These are phyloP conservation scores for Sandelia bainsii DNA, from an alignment of 2,797 vertebrate species.

Conservation along the genomic window DNA sequence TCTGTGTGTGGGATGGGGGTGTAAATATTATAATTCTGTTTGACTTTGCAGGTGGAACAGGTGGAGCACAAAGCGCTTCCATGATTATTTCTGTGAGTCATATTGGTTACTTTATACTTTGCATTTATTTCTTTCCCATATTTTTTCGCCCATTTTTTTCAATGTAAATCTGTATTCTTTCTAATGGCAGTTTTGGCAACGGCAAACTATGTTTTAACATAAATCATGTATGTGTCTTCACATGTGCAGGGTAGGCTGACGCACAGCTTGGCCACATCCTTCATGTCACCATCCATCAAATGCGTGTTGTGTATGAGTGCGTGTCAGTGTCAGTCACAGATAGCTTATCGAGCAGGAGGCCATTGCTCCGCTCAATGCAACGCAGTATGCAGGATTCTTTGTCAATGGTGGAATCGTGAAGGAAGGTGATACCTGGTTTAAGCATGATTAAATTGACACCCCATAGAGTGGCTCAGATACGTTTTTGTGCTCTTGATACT, in stretches of 20 bases:
- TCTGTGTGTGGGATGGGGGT: neutral
- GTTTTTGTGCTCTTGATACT: constrained; percentile 79
- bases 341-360: constrained; percentile 67
- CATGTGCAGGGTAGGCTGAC: neutral
- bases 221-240: neutral
- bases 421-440: constrained; percentile 84
- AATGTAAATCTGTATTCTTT: neutral
- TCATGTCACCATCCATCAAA: constrained; percentile 10
- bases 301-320: constrained; percentile 38
- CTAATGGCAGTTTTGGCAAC: neutral
- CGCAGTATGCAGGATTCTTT: constrained; percentile 75
- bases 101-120: neutral
- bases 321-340: constrained; percentile 66
- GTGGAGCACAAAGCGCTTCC: constrained; percentile 25
- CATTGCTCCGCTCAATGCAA: constrained; percentile 51
- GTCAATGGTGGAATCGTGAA: constrained; percentile 80
- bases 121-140: neutral
- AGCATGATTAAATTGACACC: constrained; percentile 87
- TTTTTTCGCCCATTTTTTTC: neutral
- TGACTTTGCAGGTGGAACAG: constrained; percentile 28
- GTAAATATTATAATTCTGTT: constrained; percentile 70
- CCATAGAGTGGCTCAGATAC: constrained; percentile 84
- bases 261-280: neutral
- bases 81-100: constrained; percentile 41
- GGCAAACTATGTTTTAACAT: neutral